Percentiles rank a stretch among this genome's conserved stretches.
Conservation (phyloP, 2,113 vertebrate genomes). For the Ovibos moschatus region DNA sequence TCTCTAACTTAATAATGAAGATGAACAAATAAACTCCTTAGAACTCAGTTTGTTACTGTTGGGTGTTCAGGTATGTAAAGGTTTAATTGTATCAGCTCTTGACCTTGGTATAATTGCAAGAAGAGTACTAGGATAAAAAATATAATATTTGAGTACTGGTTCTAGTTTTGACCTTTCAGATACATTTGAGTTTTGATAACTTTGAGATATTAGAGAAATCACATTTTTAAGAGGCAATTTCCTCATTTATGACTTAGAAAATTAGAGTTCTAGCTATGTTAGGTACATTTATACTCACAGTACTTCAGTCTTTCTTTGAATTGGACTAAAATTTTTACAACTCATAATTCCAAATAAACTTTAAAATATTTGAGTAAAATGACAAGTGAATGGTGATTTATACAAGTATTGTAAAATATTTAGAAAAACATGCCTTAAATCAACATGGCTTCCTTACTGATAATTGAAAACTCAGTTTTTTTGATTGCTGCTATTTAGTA, state of each 20-base stretch:
- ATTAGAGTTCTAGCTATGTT: background rate
- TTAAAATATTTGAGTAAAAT: background rate
- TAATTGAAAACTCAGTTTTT: background rate
- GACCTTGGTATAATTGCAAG: background rate
- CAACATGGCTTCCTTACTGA: background rate
- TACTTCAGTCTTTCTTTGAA: background rate
- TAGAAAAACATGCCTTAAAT: background rate
- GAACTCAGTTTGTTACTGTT: background rate
- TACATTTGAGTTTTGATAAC: background rate
- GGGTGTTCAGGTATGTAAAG: background rate
- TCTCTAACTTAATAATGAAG: background rate
- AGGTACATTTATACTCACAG: background rate
- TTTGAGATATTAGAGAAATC: background rate
- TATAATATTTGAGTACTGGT: background rate
- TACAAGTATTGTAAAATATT: background rate
- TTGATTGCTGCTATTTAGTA: background rate
- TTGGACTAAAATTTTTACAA: background rate
- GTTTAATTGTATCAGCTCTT: background rate
- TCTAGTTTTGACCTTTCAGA: background rate
- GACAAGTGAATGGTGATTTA: background rate
- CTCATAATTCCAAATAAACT: background rate
- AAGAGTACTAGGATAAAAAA: background rate
- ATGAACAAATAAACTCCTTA: background rate
- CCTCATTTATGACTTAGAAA: background rate
- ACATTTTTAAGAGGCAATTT: background rate